These are phyloP conservation scores for Molothrus aeneus DNA, from an alignment of 2,797 vertebrate genomes.

Conservation along the genomic window DNA sequence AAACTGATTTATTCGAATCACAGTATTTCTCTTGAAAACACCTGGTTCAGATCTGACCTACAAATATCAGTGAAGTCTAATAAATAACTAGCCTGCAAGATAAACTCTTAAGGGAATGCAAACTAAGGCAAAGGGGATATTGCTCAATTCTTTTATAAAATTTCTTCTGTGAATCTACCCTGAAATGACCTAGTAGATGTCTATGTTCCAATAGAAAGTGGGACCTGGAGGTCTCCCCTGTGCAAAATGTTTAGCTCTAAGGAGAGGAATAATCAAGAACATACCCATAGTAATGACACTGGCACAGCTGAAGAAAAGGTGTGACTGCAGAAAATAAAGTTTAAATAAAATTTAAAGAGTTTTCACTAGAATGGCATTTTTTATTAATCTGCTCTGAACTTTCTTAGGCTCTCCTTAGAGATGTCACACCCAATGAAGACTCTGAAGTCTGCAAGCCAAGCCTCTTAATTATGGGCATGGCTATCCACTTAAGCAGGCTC, in stretches of 20 bases:
- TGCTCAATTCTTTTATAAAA: not conserved
- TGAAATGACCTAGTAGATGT: not conserved
- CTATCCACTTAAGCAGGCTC: slow-evolving; percentile 30
- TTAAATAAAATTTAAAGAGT: not conserved
- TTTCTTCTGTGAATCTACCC: not conserved
- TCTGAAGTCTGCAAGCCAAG: not conserved
- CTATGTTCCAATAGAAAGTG: not conserved
- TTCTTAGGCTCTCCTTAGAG: not conserved
- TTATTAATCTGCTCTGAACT: not conserved
- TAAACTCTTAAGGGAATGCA: not conserved
- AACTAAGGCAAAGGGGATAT: not conserved
- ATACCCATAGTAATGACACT: not conserved
- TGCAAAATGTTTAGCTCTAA: not conserved
- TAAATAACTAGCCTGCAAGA: not conserved
- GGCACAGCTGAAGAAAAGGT: not conserved
- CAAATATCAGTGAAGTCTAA: not conserved
- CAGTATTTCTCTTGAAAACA: not conserved
- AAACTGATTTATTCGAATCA: not conserved
- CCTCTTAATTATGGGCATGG: slow-evolving; percentile 12
- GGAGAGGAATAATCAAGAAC: not conserved
- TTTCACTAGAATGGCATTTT: not conserved
- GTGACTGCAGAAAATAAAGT: not conserved
- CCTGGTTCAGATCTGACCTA: not conserved
- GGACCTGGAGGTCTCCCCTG: not conserved
- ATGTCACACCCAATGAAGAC: not conserved